These are phyloP conservation scores for Eilema sororculum DNA, from an alignment of 2,888 invertebrate species.

Conservation along the genomic window DNA sequence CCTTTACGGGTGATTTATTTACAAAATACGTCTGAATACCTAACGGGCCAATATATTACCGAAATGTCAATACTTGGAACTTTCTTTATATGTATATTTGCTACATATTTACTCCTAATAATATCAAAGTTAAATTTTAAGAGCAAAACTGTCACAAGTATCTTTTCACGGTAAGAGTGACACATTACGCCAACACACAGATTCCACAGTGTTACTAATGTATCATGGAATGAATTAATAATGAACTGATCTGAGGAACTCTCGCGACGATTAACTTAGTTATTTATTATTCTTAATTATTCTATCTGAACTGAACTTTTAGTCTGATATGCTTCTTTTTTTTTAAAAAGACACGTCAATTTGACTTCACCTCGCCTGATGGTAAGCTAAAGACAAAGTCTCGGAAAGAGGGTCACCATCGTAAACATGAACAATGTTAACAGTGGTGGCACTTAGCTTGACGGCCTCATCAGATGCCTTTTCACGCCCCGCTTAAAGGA, in stretches of 20 bases:
- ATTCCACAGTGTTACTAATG: background rate
- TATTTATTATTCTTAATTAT: background rate
- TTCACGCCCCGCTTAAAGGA: no score
- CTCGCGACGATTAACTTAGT: background rate
- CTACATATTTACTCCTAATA: background rate
- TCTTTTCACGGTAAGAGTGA: background rate
- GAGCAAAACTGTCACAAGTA: background rate
- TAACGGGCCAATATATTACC: conserved; percentile 10
- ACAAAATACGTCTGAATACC: conserved; percentile 8
- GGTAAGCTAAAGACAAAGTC: no score
- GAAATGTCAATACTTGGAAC: conserved; percentile 15
- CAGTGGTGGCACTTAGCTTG: no score
- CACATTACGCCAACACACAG: background rate
- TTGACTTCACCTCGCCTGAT: no score
- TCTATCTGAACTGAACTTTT: background rate
- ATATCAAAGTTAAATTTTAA: conserved; percentile 5
- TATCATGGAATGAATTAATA: background rate
- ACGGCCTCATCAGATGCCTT: no score
- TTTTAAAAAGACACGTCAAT: no score
- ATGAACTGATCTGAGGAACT: background rate
- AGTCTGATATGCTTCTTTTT: background rate
- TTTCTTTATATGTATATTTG: conserved; percentile 13
- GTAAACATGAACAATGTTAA: no score
- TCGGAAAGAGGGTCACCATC: no score
- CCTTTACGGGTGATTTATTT: conserved; percentile 12